Base-by-base conservation (phyloP, 2,113 vertebrate genomes). In the Calonectris borealis region DNA sequence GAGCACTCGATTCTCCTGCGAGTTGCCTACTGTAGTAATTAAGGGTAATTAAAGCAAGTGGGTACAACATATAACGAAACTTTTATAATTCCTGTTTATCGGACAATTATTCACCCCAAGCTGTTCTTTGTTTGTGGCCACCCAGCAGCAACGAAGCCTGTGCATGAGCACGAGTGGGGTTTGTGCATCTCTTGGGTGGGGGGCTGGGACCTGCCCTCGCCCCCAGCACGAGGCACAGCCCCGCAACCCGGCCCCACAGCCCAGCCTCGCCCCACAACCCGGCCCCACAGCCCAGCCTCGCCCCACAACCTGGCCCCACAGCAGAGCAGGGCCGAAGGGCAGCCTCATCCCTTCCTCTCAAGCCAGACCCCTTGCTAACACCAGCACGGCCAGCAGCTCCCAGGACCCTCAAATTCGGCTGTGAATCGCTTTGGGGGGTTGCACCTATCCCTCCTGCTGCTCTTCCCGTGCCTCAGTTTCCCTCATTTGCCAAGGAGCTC, bases 41-140 rank as follows among this genome's bases (percentile, higher is more conserved):
- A 96, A 70, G 80, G 90, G 92, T 88, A 96, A 97, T 97, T 97
- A 97, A 88, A 94, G 61, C 84, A 31, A 95, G 69, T 14, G 94
- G 66, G 65, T 65, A 65, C 1, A 38, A 91, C 89, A 73, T 13
- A n/a, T 13, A 73, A 58, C 8, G 1, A n/a, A 95, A 73, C 27
- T 92, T 86, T 19, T 7, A 8, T 73, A 32, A 65, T 77, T 49
- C n/a, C 42, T 18, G 31, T 12, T 42, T 49, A 64, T 40, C 13
- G 70, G 76, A 2, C 40, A 36, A n/a, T 94, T 57, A 71, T 49
- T 96, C 91, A 29, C n/a, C 49, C 48, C 4, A 15, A 40, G 55
- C 7, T 38, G 36, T 11, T 88, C 54, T n/a, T 48, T 18, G 1
- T n/a, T 36, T 49, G 27, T 3, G 65, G 68, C 46, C 85, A 3